Conservation (phyloP, 1,140 invertebrate species). For the Bombus haemorrhoidalis region DNA sequence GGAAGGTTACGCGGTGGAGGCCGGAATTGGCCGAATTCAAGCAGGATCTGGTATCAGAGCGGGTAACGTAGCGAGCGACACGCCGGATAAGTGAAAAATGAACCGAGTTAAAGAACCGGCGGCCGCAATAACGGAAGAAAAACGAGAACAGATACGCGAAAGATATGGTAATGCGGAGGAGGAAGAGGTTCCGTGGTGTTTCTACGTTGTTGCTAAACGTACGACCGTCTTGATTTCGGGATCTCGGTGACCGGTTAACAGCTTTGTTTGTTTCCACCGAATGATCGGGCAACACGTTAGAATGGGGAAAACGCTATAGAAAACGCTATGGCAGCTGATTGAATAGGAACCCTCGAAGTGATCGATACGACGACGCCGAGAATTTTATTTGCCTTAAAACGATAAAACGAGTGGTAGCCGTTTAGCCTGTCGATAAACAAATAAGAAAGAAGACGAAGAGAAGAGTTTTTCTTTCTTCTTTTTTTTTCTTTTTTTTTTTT, state of each 20-base stretch:
- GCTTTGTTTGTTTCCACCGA: constrained; percentile 69
- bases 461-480: no score
- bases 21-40: constrained; percentile 14
- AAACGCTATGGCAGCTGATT: no score
- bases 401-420: no score
- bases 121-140: constrained; percentile 46
- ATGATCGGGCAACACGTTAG: constrained; percentile 50
- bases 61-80: not conserved
- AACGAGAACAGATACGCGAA: constrained; percentile 37
- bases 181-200: not conserved
- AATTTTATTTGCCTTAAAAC: no score
- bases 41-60: not conserved
- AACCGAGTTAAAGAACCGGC: constrained; percentile 59
- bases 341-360: no score
- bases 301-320: not conserved
- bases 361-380: no score
- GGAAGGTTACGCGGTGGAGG: no score
- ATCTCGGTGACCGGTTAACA: constrained; percentile 69
- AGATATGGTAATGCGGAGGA: constrained; percentile 35
- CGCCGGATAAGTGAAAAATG: constrained; percentile 75
- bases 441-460: not conserved
- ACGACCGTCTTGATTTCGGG: constrained; percentile 59
- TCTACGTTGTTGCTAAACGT: not conserved
- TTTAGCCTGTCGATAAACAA: not conserved
- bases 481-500: no score